These are phyloP conservation scores for Drosophila flavopinicola DNA, from an alignment of 2,888 invertebrate genomes.

Conservation along the genomic window DNA sequence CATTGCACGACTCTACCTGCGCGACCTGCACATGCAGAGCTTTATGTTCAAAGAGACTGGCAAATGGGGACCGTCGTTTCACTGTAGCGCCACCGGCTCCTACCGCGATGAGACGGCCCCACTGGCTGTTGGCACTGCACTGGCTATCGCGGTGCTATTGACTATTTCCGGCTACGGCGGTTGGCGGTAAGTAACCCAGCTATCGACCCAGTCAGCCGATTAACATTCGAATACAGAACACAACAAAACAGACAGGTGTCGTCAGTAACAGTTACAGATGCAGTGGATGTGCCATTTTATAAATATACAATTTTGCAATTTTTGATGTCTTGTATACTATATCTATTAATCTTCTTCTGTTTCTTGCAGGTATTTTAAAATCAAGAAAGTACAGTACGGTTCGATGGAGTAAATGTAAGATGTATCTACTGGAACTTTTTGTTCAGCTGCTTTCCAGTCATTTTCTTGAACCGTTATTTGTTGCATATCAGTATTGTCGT, in stretches of 20 bases:
- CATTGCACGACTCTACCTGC: slow-evolving; percentile 87
- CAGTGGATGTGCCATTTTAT: too few species aligned
- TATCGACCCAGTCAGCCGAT: neutral
- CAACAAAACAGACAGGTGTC: neutral
- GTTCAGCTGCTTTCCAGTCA: slow-evolving; percentile 49
- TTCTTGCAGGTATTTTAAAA: slow-evolving; percentile 91
- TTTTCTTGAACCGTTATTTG: slow-evolving; percentile 56
- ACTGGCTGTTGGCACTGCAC: slow-evolving; percentile 91
- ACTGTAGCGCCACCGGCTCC: slow-evolving; percentile 85
- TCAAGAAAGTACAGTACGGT: slow-evolving; percentile 96
- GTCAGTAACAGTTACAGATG: too few species aligned
- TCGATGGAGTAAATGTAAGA: slow-evolving; percentile 90
- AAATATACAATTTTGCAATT: too few species aligned
- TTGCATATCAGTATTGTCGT: slow-evolving; percentile 53
- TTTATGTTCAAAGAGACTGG: slow-evolving; percentile 93
- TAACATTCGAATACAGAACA: neutral
- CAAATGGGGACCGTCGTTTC: slow-evolving; percentile 85
- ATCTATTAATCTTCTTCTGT: neutral
- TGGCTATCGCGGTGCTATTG: slow-evolving; percentile 92
- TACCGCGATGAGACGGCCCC: slow-evolving; percentile 93
- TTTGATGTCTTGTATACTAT: neutral
- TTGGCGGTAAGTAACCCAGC: slow-evolving; percentile 80
- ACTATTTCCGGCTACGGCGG: slow-evolving; percentile 94
- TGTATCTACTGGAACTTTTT: slow-evolving; percentile 26
- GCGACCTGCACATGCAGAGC: slow-evolving; percentile 91